phyloP scores from a whole-genome alignment of 1,140 invertebrate genomes.

The Sarcophaga bullata region DNA sequence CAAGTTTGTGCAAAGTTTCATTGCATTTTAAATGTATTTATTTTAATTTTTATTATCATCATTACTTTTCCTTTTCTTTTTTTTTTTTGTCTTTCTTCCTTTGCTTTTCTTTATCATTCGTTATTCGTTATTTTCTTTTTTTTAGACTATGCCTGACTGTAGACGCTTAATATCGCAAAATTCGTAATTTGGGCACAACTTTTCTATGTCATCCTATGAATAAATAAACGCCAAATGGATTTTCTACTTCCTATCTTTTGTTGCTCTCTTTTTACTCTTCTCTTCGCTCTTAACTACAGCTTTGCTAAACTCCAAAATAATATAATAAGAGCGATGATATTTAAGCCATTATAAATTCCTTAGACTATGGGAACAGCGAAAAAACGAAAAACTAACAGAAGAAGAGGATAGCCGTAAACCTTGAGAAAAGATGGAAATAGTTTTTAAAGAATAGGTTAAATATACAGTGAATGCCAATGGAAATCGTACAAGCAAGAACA shows the following conservation, averaged over 20 bases:
- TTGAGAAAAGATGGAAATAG: too few relatives aligned
- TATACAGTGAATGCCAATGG: too few relatives aligned
- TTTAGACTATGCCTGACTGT: neutral
- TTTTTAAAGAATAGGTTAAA: too few relatives aligned
- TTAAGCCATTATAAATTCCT: constrained; percentile 38
- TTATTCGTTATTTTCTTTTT: too few relatives aligned
- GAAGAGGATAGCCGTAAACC: too few relatives aligned
- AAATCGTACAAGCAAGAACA: too few relatives aligned
- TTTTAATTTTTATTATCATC: constrained; percentile 30
- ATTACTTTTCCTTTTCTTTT: too few relatives aligned
- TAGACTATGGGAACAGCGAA: constrained; percentile 22
- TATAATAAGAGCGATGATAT: constrained; percentile 39
- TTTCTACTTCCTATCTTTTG: constrained; percentile 32
- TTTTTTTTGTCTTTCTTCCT: neutral
- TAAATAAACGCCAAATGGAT: constrained; percentile 35
- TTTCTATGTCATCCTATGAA: neutral
- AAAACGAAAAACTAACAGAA: neutral
- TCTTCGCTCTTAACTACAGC: too few relatives aligned
- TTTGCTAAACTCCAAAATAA: constrained; percentile 30
- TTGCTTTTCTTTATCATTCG: neutral
- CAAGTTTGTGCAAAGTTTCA: constrained; percentile 35
- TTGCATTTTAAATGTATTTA: constrained; percentile 33
- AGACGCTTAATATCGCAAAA: neutral
- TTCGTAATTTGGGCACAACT: neutral
- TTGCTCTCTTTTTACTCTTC: neutral